Percentiles rank a stretch among this genome's conserved stretches.
These are phyloP conservation scores for Trachops cirrhosus DNA, from an alignment of 2,797 vertebrate species.

Conservation along the genomic window DNA sequence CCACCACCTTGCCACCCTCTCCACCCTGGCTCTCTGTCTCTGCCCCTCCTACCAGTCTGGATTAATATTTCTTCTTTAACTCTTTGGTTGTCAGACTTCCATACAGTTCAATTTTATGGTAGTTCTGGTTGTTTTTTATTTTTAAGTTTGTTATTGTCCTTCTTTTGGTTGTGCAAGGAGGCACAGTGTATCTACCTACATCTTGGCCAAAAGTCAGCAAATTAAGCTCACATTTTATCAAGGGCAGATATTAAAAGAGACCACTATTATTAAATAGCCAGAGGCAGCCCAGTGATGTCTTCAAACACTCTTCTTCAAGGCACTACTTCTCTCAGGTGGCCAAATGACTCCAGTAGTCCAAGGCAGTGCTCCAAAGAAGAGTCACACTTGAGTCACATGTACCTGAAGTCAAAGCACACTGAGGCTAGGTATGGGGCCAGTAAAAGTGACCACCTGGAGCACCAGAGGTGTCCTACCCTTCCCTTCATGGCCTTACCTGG, in stretches of 20 bases:
- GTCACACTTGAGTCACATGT: background rate
- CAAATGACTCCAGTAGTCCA: background rate
- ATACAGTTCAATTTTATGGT: too few relatives aligned
- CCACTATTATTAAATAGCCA: background rate
- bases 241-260: background rate
- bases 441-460: background rate
- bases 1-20: too few relatives aligned
- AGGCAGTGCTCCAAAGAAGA: background rate
- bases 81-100: too few relatives aligned
- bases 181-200: too few relatives aligned
- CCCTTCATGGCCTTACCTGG: background rate
- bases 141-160: too few relatives aligned
- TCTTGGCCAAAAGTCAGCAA: too few relatives aligned
- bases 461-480: too few relatives aligned
- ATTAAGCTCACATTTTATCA: background rate
- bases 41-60: too few relatives aligned
- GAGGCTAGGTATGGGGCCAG: background rate
- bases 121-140: too few relatives aligned
- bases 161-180: too few relatives aligned
- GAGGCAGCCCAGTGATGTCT: background rate
- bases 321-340: background rate
- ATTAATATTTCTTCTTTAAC: too few relatives aligned
- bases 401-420: background rate
- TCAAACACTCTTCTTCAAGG: background rate
- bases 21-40: too few relatives aligned